Percentiles rank a stretch among this genome's conserved stretches.
Evolutionary conservation across 1,140 invertebrate genomes (phyloP).

Genomic region (Periplaneta americana): DNA sequence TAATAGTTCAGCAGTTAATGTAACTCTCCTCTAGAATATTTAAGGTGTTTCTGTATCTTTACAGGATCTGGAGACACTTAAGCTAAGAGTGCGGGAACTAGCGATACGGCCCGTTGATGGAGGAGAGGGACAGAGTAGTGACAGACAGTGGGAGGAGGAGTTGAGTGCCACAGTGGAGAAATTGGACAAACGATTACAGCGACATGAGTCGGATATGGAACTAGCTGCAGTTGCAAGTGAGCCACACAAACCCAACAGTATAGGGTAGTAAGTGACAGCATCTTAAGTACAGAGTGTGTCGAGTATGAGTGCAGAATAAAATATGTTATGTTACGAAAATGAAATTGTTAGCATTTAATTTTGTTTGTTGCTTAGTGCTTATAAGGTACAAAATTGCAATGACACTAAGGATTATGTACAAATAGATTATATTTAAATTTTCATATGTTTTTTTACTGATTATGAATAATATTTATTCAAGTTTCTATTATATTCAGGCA

Average conservation of each 20-base stretch:
- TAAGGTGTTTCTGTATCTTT: not conserved
- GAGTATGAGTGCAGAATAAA: not conserved
- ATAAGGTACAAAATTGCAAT: not conserved
- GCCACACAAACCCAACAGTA: not conserved
- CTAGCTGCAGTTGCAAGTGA: slow-evolving; percentile 14
- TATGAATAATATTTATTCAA: too few relatives aligned
- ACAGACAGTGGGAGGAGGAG: slow-evolving; percentile 53
- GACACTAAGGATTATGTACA: not conserved
- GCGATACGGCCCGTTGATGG: slow-evolving; percentile 43
- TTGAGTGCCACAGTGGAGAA: slow-evolving; percentile 57
- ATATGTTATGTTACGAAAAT: not conserved
- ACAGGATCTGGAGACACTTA: slow-evolving; percentile 41
- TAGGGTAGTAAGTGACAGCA: not conserved
- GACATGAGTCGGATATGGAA: slow-evolving; percentile 47
- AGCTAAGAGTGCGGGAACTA: slow-evolving; percentile 50
- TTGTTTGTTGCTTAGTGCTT: not conserved
- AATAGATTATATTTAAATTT: not conserved
- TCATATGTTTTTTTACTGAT: too few relatives aligned
- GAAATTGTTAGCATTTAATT: not conserved
- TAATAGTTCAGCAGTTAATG: too few relatives aligned
- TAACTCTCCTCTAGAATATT: too few relatives aligned
- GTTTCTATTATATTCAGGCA: too few relatives aligned
- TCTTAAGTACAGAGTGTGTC: not conserved
- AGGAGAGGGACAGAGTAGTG: slow-evolving; percentile 47
- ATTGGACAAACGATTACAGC: slow-evolving; percentile 55